These are phyloP conservation scores for Distichodus sexfasciatus DNA, from an alignment of 2,797 vertebrate species.

Conservation along the genomic window DNA sequence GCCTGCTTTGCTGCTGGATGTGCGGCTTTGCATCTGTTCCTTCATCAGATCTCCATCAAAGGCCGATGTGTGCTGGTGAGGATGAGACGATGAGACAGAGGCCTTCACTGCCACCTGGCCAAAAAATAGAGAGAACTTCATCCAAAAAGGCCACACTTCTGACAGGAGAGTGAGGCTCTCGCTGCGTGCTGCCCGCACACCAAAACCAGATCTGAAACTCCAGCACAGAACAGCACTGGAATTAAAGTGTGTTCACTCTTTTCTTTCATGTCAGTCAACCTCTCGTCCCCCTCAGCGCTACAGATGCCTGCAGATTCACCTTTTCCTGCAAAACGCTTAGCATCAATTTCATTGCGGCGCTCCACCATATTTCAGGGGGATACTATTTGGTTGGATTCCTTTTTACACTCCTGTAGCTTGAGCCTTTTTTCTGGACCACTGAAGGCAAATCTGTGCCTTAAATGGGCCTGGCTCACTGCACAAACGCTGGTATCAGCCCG, in stretches of 20 bases:
- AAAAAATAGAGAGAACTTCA: not conserved
- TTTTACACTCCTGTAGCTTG: not conserved
- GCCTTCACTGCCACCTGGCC: not conserved
- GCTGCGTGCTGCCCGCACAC: no score
- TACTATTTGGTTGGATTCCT: not conserved
- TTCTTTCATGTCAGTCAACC: not conserved
- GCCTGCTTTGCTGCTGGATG: conserved; percentile 38
- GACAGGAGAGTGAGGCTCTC: no score
- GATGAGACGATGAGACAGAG: not conserved
- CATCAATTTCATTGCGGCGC: no score
- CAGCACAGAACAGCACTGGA: not conserved
- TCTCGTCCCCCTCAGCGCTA: not conserved
- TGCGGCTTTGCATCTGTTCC: conserved; percentile 20
- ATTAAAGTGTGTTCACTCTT: not conserved
- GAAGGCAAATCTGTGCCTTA: not conserved
- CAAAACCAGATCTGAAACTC: not conserved
- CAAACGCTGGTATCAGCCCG: not conserved
- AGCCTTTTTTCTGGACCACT: not conserved
- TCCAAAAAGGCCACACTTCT: not conserved
- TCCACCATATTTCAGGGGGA: not conserved
- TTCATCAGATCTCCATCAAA: conserved; percentile 43
- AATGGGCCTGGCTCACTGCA: not conserved
- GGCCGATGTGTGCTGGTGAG: conserved; percentile 11
- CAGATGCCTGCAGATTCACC: not conserved
- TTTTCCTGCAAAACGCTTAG: conserved; percentile 10